phyloP scores from a whole-genome alignment of 2,797 vertebrate genomes.

The Enteromius paludinosus region DNA sequence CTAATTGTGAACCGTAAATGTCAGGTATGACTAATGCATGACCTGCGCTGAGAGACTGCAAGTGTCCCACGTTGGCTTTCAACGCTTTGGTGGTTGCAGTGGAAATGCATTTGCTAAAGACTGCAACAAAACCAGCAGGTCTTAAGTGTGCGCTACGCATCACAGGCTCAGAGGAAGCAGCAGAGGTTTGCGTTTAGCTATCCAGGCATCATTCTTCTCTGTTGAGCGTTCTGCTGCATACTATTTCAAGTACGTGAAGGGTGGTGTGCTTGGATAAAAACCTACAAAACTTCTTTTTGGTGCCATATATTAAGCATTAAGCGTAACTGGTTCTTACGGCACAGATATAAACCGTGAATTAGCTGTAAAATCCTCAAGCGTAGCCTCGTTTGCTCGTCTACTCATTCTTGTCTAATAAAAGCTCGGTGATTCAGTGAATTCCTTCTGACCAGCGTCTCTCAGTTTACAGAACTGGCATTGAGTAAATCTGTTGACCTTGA shows the following conservation, averaged over 20 bases:
- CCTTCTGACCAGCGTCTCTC: background rate
- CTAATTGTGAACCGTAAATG: constrained; percentile 78
- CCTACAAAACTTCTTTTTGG: constrained; percentile 2
- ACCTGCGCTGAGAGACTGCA: constrained; percentile 64
- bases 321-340: constrained; percentile 4
- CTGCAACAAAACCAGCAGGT: constrained; percentile 48
- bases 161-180: constrained; percentile 47
- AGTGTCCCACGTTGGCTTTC: constrained; percentile 63
- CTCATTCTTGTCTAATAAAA: constrained; percentile 17
- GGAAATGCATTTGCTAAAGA: constrained; percentile 56
- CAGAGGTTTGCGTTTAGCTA: constrained; percentile 20
- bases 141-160: constrained; percentile 42
- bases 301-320: constrained; percentile 1
- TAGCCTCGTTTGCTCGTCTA: background rate
- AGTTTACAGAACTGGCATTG: background rate
- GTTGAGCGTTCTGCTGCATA: background rate
- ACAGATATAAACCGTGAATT: constrained; percentile 5
- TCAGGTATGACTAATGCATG: constrained; percentile 75
- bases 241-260: constrained; percentile 10
- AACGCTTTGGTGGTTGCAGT: constrained; percentile 57
- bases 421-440: background rate
- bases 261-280: constrained; percentile 8
- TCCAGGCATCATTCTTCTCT: constrained; percentile 31
- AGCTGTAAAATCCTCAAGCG: background rate
- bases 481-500: constrained; percentile 6